Base-by-base conservation (phyloP, 2,797 vertebrate species). In the Coilia nasus region DNA sequence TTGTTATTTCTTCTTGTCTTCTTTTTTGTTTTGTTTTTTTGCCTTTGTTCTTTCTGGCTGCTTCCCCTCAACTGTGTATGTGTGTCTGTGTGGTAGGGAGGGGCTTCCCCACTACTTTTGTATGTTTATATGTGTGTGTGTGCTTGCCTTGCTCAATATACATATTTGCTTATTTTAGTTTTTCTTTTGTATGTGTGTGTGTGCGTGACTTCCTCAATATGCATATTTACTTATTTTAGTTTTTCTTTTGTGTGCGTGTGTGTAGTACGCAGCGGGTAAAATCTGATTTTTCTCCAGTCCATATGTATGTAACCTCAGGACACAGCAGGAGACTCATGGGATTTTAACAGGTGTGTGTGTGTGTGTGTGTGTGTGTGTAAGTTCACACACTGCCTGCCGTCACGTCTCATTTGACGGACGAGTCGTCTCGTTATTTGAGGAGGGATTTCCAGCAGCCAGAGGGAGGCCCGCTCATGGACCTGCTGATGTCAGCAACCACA, bases 381-480 rank as follows among this genome's bases (percentile, higher is more conserved):
- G 80, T 59, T 67, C 25, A 75, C 71, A 82, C 81, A 85, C 54
- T 80, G 84, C 60, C 60, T n/a, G 14, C 54, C 56, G 57, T 82
- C 83, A 86, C 47, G 75, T 62, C 62, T 57, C 81, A 81, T 19
- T 82, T 80, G 83, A 81, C n/a, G 83, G 84, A 78, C 81, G 84
- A 44, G 83, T 85, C 31, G 46, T 86, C 85, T 83, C 17, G 41
- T 86, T 86, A 86, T 85, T 86, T 84, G 59, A 86, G 80, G 59
- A 85, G 83, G 44, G 54, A 41, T 59, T 59, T 81, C 44, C 83
- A 56, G 47, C 19, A 81, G 23, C 62, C 23, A 28, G 62, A 28
- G 62, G 62, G n/a, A n/a, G 62, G 62, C 62, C 62, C 23, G 28
- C 67, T 75, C 28, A 35, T 41, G 14, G 15, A 75, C 67, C 31